Conservation (phyloP, 2,113 vertebrate species). For the Dasyurus viverrinus region DNA sequence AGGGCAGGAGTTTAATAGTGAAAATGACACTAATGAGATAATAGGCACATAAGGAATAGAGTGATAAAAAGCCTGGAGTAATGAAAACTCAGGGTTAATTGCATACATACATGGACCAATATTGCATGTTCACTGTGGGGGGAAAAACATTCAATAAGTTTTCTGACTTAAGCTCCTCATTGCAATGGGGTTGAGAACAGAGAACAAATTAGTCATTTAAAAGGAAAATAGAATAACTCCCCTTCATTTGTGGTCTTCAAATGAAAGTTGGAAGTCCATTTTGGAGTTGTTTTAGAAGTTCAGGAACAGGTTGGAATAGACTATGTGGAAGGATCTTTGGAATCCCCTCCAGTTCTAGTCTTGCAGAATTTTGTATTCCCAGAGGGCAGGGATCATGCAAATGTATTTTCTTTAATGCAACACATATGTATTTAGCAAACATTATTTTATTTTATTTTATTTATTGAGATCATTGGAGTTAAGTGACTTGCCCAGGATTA, state of each 20-base stretch:
- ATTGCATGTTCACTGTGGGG: background rate
- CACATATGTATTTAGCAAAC: background rate
- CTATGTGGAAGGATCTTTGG: background rate
- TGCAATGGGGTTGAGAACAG: background rate
- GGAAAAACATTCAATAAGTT: background rate
- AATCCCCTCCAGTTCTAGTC: background rate
- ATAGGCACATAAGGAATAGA: background rate
- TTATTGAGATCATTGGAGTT: no score
- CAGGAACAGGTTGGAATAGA: background rate
- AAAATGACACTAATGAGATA: background rate
- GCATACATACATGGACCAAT: background rate
- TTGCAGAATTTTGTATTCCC: background rate
- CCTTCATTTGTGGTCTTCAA: background rate
- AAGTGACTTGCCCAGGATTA: no score
- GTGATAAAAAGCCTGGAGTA: background rate
- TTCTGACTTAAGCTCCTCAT: background rate
- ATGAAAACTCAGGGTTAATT: background rate
- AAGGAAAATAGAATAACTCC: background rate
- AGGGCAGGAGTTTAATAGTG: background rate
- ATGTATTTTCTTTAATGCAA: background rate
- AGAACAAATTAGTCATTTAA: background rate
- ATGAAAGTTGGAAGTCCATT: background rate
- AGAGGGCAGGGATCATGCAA: background rate
- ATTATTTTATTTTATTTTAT: background rate
- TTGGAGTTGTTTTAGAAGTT: background rate